Evolutionary conservation across 1,140 invertebrate species (phyloP), one percentile per base, ranked within the genome.

Genomic region (Micrasema minimum): DNA sequence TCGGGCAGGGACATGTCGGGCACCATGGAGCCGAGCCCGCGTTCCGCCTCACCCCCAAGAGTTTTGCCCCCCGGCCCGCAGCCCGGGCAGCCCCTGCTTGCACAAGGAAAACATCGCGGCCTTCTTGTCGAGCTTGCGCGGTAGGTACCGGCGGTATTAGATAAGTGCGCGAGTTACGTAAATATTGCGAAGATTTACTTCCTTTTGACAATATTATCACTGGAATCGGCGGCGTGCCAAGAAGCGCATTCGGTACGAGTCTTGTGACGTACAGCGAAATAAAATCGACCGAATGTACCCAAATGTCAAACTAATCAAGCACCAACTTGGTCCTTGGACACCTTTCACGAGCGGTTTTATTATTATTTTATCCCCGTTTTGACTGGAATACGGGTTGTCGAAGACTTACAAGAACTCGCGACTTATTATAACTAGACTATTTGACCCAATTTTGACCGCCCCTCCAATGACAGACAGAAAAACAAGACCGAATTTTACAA

Each of bases 1-100:
- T 95, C 92, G 31, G 88, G 81, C 2, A 93, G 78, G 61, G 88
- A 87, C 7, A 85, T 80, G 23, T 88, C 80, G 18, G 87, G 86
- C 18, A 93, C 86, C 9, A 93, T 81, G 45, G 88, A 89, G 11
- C 86, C 87, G 12, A 88, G 74, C 68, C 84, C 85, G 75, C 89
- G 83, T 71, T 84, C 81, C 1, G 38, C 23, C 16, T 41, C 22
- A 11, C 66, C 65, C 51, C 68, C 4, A 65, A 9, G 9, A 43
- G 61, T 92, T 89, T 38, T 9, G 37, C 64, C 14, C 22, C 20
- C 64, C 55, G 31, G 66, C 26, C 48, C 22, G 46, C 35, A 89
- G 89, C 43, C 87, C 85, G 18, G 80, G n/a, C n/a, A 66, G 20
- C 41, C 64, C 70, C 12, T 62, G 65, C 43, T 66, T 71, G 67